Evolutionary conservation across 2,113 vertebrate species (phyloP), one percentile per base, ranked within the genome.

Genomic region (Malurus alboscapulatus): DNA sequence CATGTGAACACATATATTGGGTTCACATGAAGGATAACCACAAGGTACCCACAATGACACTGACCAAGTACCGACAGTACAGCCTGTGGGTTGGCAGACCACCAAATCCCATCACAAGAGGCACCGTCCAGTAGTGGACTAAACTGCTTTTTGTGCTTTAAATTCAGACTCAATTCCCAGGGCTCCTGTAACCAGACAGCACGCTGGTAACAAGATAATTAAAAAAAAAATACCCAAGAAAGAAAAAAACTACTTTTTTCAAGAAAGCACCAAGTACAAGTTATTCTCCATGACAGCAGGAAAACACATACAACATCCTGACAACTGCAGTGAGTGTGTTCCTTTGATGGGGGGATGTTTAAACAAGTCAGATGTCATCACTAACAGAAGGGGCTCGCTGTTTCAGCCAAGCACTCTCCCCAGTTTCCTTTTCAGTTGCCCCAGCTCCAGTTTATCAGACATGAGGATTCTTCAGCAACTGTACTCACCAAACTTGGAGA

Each of bases 401-500:
- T 17, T 48, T 67, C 76, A 71, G 7, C 15, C 27, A 26, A 48
- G 17, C 36, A 4, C 25, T 4, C 17, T 19, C 44, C 26, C 15
- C 47, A 66, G 6, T 11, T 54, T 69, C 24, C 22, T 47, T 20
- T 21, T 4, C 34, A 12, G 24, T 5, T 58, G 18, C 24, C 18
- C 44, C 65, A 65, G 3, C 40, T 67, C 61, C 67, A 63, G 7
- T 38, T 80, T 44, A 34, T 47, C 63, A 25, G 47, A 22, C 47
- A 40, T 0, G 0, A 44, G 10, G 47, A 30, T 13, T 20, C 9
- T 62, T 82, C 54, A 66, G 25, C 26, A 61, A 44, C 25, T 36
- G 10, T 3, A n/a, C 97, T 95, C 97, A 99, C 99, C 99, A 95
- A 98, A 99, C 73, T 88, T 96, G 63, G 98, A 98, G 88, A 99